Base-by-base conservation (phyloP, 2,888 invertebrate genomes). In the Macrosoma leucophasiata region DNA sequence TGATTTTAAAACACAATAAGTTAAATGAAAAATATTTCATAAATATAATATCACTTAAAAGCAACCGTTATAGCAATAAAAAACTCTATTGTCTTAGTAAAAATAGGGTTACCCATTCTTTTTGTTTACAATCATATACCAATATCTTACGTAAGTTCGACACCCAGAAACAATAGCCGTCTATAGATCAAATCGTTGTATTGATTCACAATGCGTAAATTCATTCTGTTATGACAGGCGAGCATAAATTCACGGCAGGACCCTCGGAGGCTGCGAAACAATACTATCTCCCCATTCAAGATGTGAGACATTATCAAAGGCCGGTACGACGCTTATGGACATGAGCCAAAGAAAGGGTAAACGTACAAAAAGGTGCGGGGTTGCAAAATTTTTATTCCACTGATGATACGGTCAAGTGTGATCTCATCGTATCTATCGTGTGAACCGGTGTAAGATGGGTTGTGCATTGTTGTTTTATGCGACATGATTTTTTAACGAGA, bases 151-250 rank as follows among this genome's bases (percentile, higher is more conserved):
- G 64, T 57, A 71, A 70, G 69, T 61, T 58, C 64, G 54, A 81
- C 82, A 74, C 82, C 71, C 67, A 74, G 69, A 81, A 73, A 84
- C 81, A 82, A 84, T 72, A 60, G 67, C 44, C 48, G 53, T 53
- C 65, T 66, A 73, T 72, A 75, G 74, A 77, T 75, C 70, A 71
- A 75, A 81, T 78, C 70, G 67, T 68, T 76, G 62, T 81, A 81
- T 81, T 73, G 78, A 77, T 75, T 76, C 79, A 82, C 79, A 78
- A 81, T 72, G 81, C 81, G 78, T 82, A 72, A 81, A 77, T 73
- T 75, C 70, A 76, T 81, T 76, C 59, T 84, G 78, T 84, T 84
- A 76, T 82, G 84, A 84, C 84, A 82, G 76, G 76, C 72, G 65
- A 69, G 77, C 74, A 77, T 79, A 81, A 81, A 81, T 79, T 81